phyloP scores from a whole-genome alignment of 2,888 invertebrate genomes.

The Thereva unica region DNA sequence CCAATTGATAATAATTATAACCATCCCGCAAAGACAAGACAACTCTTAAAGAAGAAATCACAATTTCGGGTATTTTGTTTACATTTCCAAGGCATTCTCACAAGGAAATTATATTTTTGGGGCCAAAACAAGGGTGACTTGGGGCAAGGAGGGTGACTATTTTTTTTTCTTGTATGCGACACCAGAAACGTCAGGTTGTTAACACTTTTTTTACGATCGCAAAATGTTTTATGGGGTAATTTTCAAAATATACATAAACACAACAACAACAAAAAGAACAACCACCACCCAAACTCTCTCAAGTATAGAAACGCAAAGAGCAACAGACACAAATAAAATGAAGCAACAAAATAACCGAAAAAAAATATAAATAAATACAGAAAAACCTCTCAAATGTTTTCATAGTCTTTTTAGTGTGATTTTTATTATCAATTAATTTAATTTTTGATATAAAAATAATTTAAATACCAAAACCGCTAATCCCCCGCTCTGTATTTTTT shows the following conservation, averaged over 20 bases:
- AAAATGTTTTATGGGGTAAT: conserved; percentile 20
- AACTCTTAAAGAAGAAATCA: too few species aligned
- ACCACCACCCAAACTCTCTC: too few species aligned
- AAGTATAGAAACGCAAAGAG: too few species aligned
- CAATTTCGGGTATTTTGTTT: too few species aligned
- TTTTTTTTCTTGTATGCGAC: too few species aligned
- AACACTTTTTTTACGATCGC: conserved; percentile 29
- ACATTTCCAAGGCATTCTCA: too few species aligned
- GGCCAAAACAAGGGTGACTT: too few species aligned
- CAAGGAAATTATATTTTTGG: too few species aligned
- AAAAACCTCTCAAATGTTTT: conserved; percentile 1
- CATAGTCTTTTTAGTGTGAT: conserved; percentile 14
- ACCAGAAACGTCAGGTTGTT: conserved; percentile 10
- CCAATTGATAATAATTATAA: conserved; percentile 26
- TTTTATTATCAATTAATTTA: conserved; percentile 23
- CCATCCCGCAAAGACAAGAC: conserved; percentile 1
- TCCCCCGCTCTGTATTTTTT: background rate
- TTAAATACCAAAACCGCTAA: conserved; percentile 16
- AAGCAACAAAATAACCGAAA: too few species aligned
- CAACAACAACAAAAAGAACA: background rate
- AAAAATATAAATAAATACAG: background rate
- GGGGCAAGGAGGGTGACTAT: too few species aligned
- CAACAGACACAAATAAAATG: too few species aligned
- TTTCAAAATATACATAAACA: background rate
- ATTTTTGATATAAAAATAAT: conserved; percentile 19